phyloP scores from a whole-genome alignment of 2,797 vertebrate species.

The Pangasius djambal region DNA sequence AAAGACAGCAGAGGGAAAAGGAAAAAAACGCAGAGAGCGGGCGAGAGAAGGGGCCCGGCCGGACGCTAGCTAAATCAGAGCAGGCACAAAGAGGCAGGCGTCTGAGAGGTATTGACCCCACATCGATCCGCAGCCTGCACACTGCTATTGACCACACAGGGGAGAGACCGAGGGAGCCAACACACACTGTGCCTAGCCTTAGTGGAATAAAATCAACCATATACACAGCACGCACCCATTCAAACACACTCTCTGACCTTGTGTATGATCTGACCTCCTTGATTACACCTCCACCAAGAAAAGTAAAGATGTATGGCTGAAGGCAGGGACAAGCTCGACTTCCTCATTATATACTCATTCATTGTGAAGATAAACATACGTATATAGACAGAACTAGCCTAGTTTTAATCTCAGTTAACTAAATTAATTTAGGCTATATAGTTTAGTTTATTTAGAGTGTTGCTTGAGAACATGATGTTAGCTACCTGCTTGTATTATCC shows the following conservation, averaged over 20 bases:
- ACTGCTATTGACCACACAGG: conserved; percentile 82
- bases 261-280: conserved; percentile 61
- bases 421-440: background rate
- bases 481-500: background rate
- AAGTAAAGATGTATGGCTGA: background rate
- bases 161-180: conserved; percentile 77
- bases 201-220: conserved; percentile 73
- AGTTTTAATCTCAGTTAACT: background rate
- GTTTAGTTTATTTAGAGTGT: background rate
- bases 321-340: background rate
- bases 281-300: background rate
- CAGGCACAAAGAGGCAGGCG: conserved; percentile 81
- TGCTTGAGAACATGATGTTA: background rate
- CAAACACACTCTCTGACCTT: conserved; percentile 70
- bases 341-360: background rate
- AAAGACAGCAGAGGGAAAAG: conserved; percentile 43
- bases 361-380: background rate
- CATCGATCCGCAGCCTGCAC: conserved; percentile 80
- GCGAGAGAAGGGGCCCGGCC: conserved; percentile 62
- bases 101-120: conserved; percentile 85
- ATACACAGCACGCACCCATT: conserved; percentile 59
- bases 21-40: conserved; percentile 47
- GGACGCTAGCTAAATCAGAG: conserved; percentile 83
- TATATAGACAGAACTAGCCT: background rate
- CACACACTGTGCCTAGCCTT: conserved; percentile 70